phyloP scores from a whole-genome alignment of 2,113 vertebrate genomes.

The Psammodynastes pulverulentus region DNA sequence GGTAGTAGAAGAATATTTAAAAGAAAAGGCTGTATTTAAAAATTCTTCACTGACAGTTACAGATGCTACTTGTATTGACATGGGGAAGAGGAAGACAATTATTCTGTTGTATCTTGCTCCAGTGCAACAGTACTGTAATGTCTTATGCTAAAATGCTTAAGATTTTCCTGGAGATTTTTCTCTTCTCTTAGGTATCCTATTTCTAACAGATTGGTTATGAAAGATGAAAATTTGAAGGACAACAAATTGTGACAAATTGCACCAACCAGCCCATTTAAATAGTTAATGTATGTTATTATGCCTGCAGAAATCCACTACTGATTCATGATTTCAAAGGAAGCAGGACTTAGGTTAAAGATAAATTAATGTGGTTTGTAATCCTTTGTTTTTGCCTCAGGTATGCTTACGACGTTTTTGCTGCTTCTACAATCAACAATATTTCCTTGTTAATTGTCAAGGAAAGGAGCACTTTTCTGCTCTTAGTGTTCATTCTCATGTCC shows the following conservation, averaged over 20 bases:
- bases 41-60: neutral
- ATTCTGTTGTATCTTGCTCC: neutral
- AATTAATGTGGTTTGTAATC: neutral
- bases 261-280: neutral
- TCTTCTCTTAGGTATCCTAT: neutral
- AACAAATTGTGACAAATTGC: neutral
- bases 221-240: neutral
- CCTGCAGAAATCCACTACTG: neutral
- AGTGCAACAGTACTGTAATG: neutral
- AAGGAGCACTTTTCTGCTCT: neutral
- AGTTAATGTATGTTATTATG: neutral
- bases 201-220: neutral
- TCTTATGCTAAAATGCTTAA: neutral
- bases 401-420: neutral
- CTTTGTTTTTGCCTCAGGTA: neutral
- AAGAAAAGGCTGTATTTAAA: neutral
- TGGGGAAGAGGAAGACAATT: neutral
- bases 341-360: neutral
- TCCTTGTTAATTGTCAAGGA: neutral
- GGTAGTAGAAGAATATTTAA: neutral
- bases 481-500: neutral
- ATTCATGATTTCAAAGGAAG: neutral
- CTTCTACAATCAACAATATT: neutral
- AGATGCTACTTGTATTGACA: neutral
- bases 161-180: neutral